Conservation (phyloP, 53 echinoderm and acorn worm genomes). For the Holothuria scabra region DNA sequence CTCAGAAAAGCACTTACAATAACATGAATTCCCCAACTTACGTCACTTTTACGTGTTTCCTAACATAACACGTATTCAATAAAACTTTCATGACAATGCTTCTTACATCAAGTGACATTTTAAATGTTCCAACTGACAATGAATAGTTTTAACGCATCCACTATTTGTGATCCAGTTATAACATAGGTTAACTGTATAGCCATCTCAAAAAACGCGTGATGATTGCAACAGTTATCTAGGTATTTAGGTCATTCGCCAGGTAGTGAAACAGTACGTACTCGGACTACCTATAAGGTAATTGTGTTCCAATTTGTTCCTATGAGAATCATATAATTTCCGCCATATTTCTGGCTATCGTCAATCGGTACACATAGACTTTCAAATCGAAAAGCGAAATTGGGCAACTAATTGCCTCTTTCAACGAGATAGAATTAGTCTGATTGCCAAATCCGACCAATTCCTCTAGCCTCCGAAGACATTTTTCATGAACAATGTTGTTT, state of each 20-base stretch:
- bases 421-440: constrained; percentile 4
- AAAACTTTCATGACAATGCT: too few relatives aligned
- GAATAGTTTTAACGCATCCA: too few relatives aligned
- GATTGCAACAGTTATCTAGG: neutral
- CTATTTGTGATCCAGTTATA: too few relatives aligned
- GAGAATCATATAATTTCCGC: constrained; percentile 35
- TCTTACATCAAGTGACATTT: too few relatives aligned
- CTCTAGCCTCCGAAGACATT: neutral
- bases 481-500: constrained; percentile 22
- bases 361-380: neutral
- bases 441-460: too few relatives aligned
- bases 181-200: too few relatives aligned
- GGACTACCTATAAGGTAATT: neutral
- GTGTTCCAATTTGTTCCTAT: neutral
- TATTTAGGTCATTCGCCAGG: constrained; percentile 3
- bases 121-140: too few relatives aligned
- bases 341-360: constrained; percentile 14
- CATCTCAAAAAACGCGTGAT: too few relatives aligned
- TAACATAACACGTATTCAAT: too few relatives aligned
- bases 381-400: constrained; percentile 26
- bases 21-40: too few relatives aligned
- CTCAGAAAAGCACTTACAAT: too few relatives aligned
- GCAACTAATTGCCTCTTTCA: constrained; percentile 18
- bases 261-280: neutral
- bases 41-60: too few relatives aligned